phyloP scores from a whole-genome alignment of 2,113 vertebrate genomes.

The Alethe diademata region DNA sequence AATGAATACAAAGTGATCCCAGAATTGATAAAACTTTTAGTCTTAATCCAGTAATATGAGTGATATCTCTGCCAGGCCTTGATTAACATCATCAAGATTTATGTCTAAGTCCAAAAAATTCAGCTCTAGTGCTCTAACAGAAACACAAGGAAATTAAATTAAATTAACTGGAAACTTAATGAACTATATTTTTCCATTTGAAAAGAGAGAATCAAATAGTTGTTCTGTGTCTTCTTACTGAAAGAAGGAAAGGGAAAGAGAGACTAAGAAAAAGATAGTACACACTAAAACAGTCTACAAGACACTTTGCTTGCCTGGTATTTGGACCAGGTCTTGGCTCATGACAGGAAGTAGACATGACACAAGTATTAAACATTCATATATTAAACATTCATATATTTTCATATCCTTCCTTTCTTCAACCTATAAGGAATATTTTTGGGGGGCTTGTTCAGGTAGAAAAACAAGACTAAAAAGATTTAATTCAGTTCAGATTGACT shows the following conservation, averaged over 20 bases:
- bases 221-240: background rate
- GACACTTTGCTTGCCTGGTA: background rate
- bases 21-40: background rate
- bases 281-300: background rate
- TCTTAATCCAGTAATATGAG: background rate
- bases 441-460: rapidly evolving
- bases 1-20: background rate
- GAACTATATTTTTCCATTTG: background rate
- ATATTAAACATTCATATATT: background rate
- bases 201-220: background rate
- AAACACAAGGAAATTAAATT: background rate
- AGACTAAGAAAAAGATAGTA: background rate
- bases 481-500: background rate
- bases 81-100: background rate
- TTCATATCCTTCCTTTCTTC: background rate
- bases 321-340: background rate
- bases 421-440: background rate
- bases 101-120: background rate
- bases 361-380: background rate
- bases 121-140: background rate
- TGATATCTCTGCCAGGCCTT: background rate
- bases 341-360: background rate
- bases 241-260: background rate
- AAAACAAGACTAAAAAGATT: background rate
- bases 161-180: background rate